Evolutionary conservation across 2,888 invertebrate genomes (phyloP).

Genomic region (Apamea epomidion): DNA sequence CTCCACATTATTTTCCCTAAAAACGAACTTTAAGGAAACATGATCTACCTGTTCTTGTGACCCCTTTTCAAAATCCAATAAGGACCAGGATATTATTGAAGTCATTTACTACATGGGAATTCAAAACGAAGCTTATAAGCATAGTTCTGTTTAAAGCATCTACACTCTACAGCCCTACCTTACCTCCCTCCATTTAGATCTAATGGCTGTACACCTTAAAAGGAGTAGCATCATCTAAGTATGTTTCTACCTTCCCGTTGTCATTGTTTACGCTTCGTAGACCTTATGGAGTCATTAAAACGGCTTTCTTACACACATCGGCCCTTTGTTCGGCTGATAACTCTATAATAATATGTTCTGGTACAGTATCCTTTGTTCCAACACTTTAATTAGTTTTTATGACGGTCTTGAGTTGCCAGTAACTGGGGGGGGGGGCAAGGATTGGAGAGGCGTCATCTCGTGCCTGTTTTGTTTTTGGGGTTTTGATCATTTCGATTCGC

Average conservation of each 20-base stretch:
- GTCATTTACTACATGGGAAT: background rate
- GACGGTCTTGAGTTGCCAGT: conserved; percentile 50
- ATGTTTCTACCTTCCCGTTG: conserved; percentile 71
- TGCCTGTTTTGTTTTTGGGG: conserved; percentile 12
- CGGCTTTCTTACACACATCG: conserved; percentile 68
- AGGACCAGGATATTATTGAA: background rate
- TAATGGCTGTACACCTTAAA: conserved; percentile 38
- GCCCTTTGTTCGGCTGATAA: conserved; percentile 71
- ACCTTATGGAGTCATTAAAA: conserved; percentile 77
- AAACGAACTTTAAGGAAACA: background rate
- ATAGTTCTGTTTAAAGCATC: conserved; percentile 12
- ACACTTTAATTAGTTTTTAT: conserved; percentile 77
- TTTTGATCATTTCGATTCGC: conserved; percentile 5
- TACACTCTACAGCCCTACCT: background rate
- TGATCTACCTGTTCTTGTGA: background rate
- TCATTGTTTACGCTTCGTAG: conserved; percentile 79
- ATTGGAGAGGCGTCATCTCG: conserved; percentile 32
- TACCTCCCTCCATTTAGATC: conserved; percentile 10
- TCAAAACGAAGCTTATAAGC: background rate
- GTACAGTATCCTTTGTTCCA: conserved; percentile 71
- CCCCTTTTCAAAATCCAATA: background rate
- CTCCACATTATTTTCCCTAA: background rate
- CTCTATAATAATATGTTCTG: conserved; percentile 68
- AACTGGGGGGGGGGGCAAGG: conserved; percentile 52
- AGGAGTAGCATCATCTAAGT: conserved; percentile 64